Evolutionary conservation across 2,888 invertebrate species (phyloP).

Genomic region (Thymelicus lineola): DNA sequence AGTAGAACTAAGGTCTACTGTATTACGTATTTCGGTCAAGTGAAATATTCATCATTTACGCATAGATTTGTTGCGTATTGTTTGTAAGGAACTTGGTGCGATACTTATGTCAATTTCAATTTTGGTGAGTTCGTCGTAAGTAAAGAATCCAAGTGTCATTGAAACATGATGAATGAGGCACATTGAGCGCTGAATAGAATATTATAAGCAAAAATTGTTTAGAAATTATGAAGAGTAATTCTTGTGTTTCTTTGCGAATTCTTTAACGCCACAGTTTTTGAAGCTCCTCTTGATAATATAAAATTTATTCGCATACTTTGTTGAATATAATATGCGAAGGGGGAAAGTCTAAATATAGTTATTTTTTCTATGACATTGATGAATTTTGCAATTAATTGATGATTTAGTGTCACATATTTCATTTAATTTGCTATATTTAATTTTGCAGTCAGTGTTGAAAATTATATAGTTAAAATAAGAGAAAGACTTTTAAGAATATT

Average conservation of each 20-base stretch:
- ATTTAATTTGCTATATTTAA: too few species aligned
- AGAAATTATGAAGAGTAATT: not conserved
- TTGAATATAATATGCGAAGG: too few species aligned
- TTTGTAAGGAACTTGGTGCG: not conserved
- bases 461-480: too few species aligned
- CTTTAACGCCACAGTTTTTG: too few species aligned
- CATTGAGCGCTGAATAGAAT: not conserved
- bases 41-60: slow-evolving; percentile 64
- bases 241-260: too few species aligned
- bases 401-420: too few species aligned
- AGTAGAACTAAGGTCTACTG: slow-evolving; percentile 53
- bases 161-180: not conserved
- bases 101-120: not conserved
- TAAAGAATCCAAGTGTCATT: not conserved
- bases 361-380: too few species aligned
- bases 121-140: not conserved
- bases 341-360: too few species aligned
- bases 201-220: not conserved
- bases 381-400: too few species aligned
- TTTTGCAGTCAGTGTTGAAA: too few species aligned
- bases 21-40: slow-evolving; percentile 62
- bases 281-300: too few species aligned
- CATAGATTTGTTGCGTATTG: slow-evolving; percentile 19
- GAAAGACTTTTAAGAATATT: not conserved
- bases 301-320: too few species aligned